phyloP scores from a whole-genome alignment of 2,113 vertebrate species.

The Rattus rattus region DNA sequence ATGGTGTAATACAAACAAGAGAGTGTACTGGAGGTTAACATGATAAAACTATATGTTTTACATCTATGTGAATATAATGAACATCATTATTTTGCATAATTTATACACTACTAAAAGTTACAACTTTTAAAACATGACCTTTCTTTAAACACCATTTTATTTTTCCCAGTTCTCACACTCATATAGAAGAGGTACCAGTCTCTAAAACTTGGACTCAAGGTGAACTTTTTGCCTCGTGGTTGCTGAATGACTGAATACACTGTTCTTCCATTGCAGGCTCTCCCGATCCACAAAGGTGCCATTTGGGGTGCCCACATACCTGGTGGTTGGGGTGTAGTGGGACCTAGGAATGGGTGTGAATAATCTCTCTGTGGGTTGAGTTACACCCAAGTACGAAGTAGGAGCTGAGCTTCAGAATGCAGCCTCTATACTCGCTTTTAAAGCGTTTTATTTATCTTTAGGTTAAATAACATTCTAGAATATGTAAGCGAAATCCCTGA shows the following conservation, averaged over 20 bases:
- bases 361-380: conserved; percentile 86
- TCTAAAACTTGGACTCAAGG: conserved; percentile 76
- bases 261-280: conserved; percentile 80
- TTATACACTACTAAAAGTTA: not conserved
- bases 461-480: conserved; percentile 80
- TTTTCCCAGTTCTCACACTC: not conserved
- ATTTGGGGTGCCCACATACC: conserved; percentile 79
- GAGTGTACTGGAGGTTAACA: not conserved
- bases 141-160: conserved; percentile 30
- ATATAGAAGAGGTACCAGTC: conserved; percentile 66
- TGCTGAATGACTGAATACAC: conserved; percentile 81
- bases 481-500: conserved; percentile 79
- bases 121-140: not conserved
- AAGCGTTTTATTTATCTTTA: conserved; percentile 86
- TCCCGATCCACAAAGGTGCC: conserved; percentile 84
- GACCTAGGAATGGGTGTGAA: conserved; percentile 81
- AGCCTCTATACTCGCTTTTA: conserved; percentile 86
- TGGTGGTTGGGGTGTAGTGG: conserved; percentile 70
- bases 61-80: not conserved
- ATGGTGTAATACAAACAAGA: not conserved
- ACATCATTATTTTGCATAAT: not conserved
- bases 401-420: conserved; percentile 83
- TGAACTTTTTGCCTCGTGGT: conserved; percentile 84
- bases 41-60: not conserved
- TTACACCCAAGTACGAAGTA: conserved; percentile 84